Evolutionary conservation across 30 jellyfish, hydroid and myxozoan species (phyloP).

Genomic region (Clytia hemisphaerica): DNA sequence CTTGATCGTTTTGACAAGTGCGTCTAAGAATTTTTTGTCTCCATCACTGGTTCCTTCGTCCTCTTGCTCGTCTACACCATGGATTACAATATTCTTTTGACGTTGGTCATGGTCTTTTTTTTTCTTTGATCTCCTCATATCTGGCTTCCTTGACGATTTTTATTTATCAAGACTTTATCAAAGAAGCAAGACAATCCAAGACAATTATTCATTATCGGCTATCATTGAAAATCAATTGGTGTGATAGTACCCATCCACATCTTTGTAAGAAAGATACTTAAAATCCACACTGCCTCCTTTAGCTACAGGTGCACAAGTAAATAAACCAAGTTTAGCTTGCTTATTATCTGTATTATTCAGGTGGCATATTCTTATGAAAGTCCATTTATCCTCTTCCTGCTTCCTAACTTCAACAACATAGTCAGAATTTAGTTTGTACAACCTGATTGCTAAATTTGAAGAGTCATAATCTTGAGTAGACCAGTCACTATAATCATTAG

Average conservation of each 20-base stretch:
- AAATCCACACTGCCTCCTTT: background rate
- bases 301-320: background rate
- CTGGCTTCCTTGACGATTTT: too few relatives aligned
- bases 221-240: too few relatives aligned
- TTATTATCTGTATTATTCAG: background rate
- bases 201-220: too few relatives aligned
- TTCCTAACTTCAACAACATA: constrained; percentile 1
- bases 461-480: background rate
- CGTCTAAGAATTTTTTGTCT: too few relatives aligned
- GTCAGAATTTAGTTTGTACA: background rate
- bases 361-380: constrained; percentile 1
- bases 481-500: constrained; percentile 12
- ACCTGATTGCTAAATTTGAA: background rate
- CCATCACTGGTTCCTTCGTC: too few relatives aligned
- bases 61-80: too few relatives aligned
- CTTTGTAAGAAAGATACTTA: background rate
- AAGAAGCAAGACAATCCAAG: too few relatives aligned
- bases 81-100: too few relatives aligned
- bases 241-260: background rate
- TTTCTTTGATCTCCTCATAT: too few relatives aligned
- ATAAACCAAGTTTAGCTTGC: constrained; percentile 3
- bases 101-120: too few relatives aligned
- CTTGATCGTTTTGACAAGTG: too few relatives aligned
- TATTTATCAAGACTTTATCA: too few relatives aligned
- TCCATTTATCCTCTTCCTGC: constrained; percentile 1